phyloP scores from a whole-genome alignment of 1,140 invertebrate species.

The Sinella curviseta region DNA sequence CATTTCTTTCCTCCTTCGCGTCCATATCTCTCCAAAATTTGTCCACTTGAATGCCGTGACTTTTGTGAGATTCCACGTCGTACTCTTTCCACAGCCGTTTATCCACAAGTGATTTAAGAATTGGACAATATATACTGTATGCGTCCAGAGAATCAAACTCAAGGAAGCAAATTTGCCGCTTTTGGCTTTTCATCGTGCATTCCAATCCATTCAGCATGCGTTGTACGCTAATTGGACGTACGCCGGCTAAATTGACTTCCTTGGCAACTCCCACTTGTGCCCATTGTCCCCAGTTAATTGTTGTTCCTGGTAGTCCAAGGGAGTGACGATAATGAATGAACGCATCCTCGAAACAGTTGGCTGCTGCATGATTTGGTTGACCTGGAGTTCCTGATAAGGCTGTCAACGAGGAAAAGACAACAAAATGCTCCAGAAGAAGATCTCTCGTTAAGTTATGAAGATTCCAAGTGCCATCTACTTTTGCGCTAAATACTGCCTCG shows the following conservation, averaged over 20 bases:
- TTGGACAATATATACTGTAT: background rate
- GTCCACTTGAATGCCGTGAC: background rate
- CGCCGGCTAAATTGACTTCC: background rate
- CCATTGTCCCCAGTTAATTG: background rate
- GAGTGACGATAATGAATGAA: background rate
- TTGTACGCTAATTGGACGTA: background rate
- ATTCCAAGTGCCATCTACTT: background rate
- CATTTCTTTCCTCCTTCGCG: background rate
- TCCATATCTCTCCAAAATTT: background rate
- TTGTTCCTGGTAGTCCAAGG: background rate
- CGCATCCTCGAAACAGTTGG: background rate
- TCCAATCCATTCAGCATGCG: background rate
- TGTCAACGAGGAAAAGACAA: background rate
- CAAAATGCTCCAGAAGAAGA: background rate
- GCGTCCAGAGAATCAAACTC: background rate
- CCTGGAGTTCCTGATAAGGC: background rate
- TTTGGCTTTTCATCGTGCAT: background rate
- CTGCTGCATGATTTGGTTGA: background rate
- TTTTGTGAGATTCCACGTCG: background rate
- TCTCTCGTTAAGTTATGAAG: background rate
- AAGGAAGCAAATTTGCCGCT: background rate
- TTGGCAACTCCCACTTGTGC: background rate
- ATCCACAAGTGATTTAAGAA: background rate
- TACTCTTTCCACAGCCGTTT: background rate
- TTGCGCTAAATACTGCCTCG: background rate